Evolutionary conservation across 1,140 invertebrate genomes (phyloP), one percentile per base, ranked within the genome.

Genomic region (Bombus impatiens): DNA sequence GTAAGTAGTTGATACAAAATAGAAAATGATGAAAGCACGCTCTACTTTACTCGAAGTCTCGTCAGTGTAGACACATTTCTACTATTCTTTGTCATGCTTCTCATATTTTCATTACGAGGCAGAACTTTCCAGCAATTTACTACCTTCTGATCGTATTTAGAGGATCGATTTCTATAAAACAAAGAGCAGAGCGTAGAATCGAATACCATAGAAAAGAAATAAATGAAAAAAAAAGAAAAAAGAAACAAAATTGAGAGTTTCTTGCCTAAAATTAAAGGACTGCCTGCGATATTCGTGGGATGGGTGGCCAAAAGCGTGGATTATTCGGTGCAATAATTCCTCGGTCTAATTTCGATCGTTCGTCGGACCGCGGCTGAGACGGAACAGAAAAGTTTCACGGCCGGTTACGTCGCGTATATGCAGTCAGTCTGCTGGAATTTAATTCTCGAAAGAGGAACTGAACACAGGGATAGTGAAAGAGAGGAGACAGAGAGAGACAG

Each of bases 371-470:
- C 78, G 42, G 32, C 67, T 35, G 13, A 68, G 65, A 80, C 78
- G 67, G 78, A 82, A 82, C 68, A 74, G 80, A 74, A 82, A 82
- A 82, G 68, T 82, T 82, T 82, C 80, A 82, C 70, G 68, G 68
- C 68, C 47, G 80, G 57, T 65, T 71, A 82, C 70, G 80, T 74
- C 68, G 68, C 32, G 37, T 80, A 80, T 80, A 70, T 70, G 44
- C 81, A 65, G 57, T n/a, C 68, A 42, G 79, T 37, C 28, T 47
- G 28, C 28, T 15, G 80, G 80, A 82, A 82, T 82, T 74, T 74
- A 82, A 82, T 82, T 82, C 70, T 72, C n/a, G 42, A 74, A 79
- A 85, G 77, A 74, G 77, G 4, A 47, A 79, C n/a, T 44, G 42
- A 35, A 79, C 40, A 57, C 47, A 68, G 57, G 13, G 76, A 78